Conservation (phyloP, 2,888 invertebrate genomes). For the Lampropteryx suffumata region DNA sequence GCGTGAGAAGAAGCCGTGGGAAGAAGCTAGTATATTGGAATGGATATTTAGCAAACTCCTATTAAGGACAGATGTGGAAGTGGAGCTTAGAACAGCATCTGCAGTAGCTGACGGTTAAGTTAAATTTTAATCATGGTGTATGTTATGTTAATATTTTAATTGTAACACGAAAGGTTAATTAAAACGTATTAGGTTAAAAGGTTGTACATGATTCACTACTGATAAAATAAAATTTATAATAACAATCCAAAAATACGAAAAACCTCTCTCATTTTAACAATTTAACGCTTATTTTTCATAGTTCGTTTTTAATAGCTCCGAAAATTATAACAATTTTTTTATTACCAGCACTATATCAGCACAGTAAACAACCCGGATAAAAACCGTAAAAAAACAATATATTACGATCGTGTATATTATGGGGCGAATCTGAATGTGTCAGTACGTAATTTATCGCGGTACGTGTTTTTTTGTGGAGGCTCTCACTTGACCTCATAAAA, state of each 20-base stretch:
- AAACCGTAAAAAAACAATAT: conserved; percentile 68
- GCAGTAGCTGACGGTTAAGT: conserved; percentile 71
- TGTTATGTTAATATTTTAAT: no score
- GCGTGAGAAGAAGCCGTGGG: no score
- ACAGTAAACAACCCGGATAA: conserved; percentile 38
- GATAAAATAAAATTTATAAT: no score
- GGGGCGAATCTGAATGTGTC: conserved; percentile 80
- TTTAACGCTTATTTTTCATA: background rate
- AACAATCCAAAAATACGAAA: background rate
- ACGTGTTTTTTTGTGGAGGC: conserved; percentile 78
- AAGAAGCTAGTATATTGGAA: no score
- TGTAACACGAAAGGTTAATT: no score
- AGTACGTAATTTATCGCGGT: conserved; percentile 80
- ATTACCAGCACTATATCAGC: conserved; percentile 8
- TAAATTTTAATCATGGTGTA: conserved; percentile 54
- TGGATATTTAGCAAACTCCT: no score
- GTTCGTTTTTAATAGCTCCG: background rate
- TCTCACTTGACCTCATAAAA: conserved; percentile 81
- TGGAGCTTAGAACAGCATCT: conserved; percentile 77
- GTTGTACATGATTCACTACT: no score
- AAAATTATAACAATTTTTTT: conserved; percentile 8
- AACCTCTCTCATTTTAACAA: no score
- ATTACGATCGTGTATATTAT: conserved; percentile 77
- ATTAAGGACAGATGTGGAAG: no score
- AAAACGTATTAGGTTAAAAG: no score